Base-by-base conservation (phyloP, 2,888 invertebrate species). In the Cinara cedri region DNA sequence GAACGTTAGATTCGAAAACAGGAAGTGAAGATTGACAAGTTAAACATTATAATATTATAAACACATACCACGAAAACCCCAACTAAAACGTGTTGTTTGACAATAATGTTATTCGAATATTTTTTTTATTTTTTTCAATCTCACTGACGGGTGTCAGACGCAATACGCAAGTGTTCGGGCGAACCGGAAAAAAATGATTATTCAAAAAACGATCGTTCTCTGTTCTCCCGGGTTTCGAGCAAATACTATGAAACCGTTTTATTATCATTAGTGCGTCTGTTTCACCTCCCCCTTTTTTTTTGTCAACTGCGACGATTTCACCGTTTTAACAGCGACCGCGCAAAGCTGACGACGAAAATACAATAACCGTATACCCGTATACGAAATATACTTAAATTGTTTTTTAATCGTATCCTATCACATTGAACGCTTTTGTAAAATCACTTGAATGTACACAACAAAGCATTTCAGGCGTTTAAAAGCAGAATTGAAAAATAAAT, bases 11-110 rank as follows among this genome's bases (percentile, higher is more conserved):
- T 70, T 60, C 24, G 70, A 78, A 68, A 70, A 70, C 78, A 78
- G 78, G 78, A 78, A 70, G 42, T 70, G 57, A 78, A 78, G 78
- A 78, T 62, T 78, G 78, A 78, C 78, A 60, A 60, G 49, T 51
- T n/a, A n/a, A n/a, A n/a, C n/a, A n/a, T n/a, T n/a, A n/a, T n/a
- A n/a, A n/a, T n/a, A n/a, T n/a, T n/a, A n/a, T n/a, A n/a, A n/a
- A n/a, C n/a, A 21, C 51, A 6, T 34, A 34, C 34, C 70, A 62
- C 51, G 70, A 60, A 68, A 70, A 34, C 60, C 60, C 42, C 55
- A 57, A 76, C 66, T n/a, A n/a, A n/a, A 57, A 66, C 66, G 26
- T 26, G 76, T 76, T 60, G 60, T 78, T 78, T 46, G 16, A 70
- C 51, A 70, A 70, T 78, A 60, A 60, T 10, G 26, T 19, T 34